Base-by-base conservation (phyloP, 2,113 vertebrate species). In the Cynopterus brachyotis region DNA sequence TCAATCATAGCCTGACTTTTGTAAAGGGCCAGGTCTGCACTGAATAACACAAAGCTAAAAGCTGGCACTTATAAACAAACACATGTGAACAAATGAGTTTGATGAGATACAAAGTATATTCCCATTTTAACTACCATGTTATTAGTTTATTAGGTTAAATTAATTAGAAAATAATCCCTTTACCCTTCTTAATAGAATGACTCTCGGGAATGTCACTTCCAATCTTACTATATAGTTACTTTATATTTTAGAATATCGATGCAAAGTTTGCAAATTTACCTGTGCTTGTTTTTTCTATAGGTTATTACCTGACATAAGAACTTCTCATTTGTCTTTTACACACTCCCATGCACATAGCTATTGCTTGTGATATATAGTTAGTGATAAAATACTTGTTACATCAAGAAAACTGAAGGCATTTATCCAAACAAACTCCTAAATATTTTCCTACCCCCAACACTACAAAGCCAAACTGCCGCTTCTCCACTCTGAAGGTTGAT, bases 381-480 rank as follows among this genome's bases (percentile, higher is more conserved):
- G 28, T 91, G 93, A 82, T 93, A 93, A 94, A 89, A 91, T 85
- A 64, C 81, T 17, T 95, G 97, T 95, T 83, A 8, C 6, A 2
- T 94, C 91, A 95, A 89, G 93, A 95, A 96, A 95, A 96, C 81
- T 64, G 32, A 94, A 97, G 85, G 59, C 45, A 66, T 96, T 67
- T 86, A 88, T 45, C 57, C 85, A 95, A 60, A 76, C 32, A 83
- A 81, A 26, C 20, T 60, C 45, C 40, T 59, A 76, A 78, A 70
- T 59, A 85, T 85, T 72, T 82, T 93, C 53, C 17, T 4, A 32
- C 35, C 81, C 75, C 75, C 81, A 85, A 69, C 4, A 60, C 6
- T 94, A 69, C 94, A 96, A 96, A 97, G 66, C 40, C 35, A 95
- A 95, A 97, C 32, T 94, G 32, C 24, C 66, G 15, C 42, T 81